Base-by-base conservation (phyloP, 2,888 invertebrate species). In the Euplexia lucipara region DNA sequence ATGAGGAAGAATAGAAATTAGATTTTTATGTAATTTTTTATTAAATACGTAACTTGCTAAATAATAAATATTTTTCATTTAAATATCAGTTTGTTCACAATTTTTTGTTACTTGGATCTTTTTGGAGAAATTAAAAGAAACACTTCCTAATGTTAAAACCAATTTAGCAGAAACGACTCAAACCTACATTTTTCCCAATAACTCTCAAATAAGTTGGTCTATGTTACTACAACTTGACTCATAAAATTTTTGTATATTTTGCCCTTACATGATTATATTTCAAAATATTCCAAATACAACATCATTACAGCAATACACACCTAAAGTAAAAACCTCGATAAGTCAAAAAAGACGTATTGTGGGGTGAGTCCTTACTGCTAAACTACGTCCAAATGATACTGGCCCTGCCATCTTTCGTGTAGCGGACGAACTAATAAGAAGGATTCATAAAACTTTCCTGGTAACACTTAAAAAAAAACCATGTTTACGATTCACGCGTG, bases 331-430 rank as follows among this genome's bases (percentile, higher is more conserved):
- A 56, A 56, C 34, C n/a, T 26, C 16, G 22, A 26, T 47, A 37
- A n/a, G 7, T n/a, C 35, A 48, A 48, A 35, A 45, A 26, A 26
- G 6, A 45, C 45, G 12, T 20, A 6, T 34, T 54, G 32, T 20
- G 32, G 42, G 20, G 8, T 42, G 42, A 42, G 42, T 42, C 42
- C 42, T 42, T 42, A 20, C 42, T 42, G 20, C n/a, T 18, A 20
- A 41, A 39, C 7, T 39, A n/a, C 39, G 16, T 39, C 39, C 26
- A 48, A 48, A n/a, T 63, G 62, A 30, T 35, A 74, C 80, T 9
- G n/a, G 26, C 71, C 70, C 44, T 74, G 87, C 86, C 89, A 90
- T 87, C 90, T 90, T 53, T 72, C 76, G 78, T 47, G 0, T 6
- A 26, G 44, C 4, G 22, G 0, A 70, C 45, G 47, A 63, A 71